Percentiles rank a stretch among this genome's conserved stretches.
Conservation (phyloP, 2,113 vertebrate genomes). For the Hippocampus comes region DNA sequence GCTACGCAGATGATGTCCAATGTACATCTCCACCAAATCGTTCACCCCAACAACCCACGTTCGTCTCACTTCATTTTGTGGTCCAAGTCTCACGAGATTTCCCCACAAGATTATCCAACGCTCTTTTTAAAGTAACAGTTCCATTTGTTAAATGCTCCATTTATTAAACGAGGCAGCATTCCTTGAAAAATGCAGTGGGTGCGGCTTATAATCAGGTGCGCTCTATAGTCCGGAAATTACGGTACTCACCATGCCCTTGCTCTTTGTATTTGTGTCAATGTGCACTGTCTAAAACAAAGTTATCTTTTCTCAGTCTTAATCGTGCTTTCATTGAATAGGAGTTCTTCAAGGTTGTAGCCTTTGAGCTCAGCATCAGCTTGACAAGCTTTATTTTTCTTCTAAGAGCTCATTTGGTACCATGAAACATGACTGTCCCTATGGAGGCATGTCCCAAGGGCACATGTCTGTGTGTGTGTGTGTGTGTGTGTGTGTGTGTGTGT, state of each 20-base stretch:
- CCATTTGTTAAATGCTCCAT: no score
- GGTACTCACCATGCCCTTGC: not conserved
- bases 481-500: constrained; percentile 3
- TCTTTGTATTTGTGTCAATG: constrained; percentile 20
- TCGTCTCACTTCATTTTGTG: no score
- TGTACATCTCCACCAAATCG: no score
- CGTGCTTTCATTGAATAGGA: constrained; percentile 43
- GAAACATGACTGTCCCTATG: constrained; percentile 37
- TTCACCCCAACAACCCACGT: no score
- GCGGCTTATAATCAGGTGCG: no score
- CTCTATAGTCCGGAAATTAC: no score
- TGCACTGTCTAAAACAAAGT: constrained; percentile 39
- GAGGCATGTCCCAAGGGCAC: constrained; percentile 21
- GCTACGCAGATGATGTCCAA: no score
- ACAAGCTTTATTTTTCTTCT: constrained; percentile 39
- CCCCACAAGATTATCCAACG: no score
- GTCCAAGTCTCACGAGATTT: no score
- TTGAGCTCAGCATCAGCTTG: constrained; percentile 23
- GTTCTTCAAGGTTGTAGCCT: constrained; percentile 23
- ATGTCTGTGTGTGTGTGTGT: constrained; percentile 3
- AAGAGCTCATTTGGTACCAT: constrained; percentile 46
- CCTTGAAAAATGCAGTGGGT: no score
- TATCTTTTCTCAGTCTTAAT: constrained; percentile 28
- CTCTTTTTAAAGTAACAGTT: no score
- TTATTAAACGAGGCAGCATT: no score